These are phyloP conservation scores for Hydropsyche betteni DNA, from an alignment of 2,888 invertebrate genomes.

Conservation along the genomic window DNA sequence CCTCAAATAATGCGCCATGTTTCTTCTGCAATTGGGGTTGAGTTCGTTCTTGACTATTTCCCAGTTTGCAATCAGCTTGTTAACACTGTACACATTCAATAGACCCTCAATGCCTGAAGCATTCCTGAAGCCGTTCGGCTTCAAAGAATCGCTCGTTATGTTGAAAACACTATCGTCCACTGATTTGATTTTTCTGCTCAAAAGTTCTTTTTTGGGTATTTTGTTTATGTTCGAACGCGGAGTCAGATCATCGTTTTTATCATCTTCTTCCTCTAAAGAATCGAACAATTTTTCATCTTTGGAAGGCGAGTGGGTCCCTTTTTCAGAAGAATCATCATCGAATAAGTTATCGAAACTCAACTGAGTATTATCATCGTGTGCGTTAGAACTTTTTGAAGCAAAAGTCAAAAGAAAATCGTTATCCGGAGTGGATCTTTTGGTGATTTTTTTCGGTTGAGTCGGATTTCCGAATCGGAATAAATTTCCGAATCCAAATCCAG, in stretches of 20 bases:
- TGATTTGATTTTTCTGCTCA: constrained; percentile 47
- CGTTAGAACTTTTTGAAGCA: neutral
- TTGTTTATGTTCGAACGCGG: constrained; percentile 47
- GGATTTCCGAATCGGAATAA: constrained; percentile 29
- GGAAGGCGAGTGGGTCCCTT: neutral
- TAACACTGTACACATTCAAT: constrained; percentile 68
- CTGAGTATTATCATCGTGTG: constrained; percentile 1
- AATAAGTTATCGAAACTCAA: constrained; percentile 7
- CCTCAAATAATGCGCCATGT: constrained; percentile 69
- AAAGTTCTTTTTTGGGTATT: constrained; percentile 43
- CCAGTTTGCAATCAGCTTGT: constrained; percentile 69
- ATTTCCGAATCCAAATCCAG: constrained; percentile 34
- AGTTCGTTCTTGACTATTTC: constrained; percentile 61
- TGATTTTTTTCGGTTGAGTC: neutral
- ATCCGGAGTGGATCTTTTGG: neutral
- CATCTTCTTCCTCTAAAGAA: neutral
- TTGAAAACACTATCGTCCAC: constrained; percentile 38
- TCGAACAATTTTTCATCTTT: neutral
- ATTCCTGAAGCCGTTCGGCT: constrained; percentile 34
- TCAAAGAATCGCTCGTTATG: constrained; percentile 21
- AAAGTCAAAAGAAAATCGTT: constrained; percentile 8
- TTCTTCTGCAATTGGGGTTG: constrained; percentile 64
- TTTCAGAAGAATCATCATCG: constrained; percentile 19
- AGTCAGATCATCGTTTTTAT: neutral
- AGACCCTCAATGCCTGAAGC: constrained; percentile 62